phyloP scores from a whole-genome alignment of 2,888 invertebrate genomes.

The Mesoligia furuncula region DNA sequence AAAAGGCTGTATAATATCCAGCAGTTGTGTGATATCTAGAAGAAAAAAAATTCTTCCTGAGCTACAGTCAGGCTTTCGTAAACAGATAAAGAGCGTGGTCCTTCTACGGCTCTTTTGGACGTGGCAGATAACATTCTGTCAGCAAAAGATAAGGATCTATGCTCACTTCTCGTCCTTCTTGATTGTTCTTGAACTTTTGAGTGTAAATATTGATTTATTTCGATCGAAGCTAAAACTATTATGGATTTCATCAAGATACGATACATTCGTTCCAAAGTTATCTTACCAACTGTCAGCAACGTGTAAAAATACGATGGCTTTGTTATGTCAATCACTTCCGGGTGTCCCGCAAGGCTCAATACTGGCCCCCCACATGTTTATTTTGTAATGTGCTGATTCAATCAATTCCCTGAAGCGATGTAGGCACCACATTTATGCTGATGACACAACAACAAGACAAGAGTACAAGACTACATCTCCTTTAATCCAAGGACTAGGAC shows the following conservation, averaged over 20 bases:
- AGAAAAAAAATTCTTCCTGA: background rate
- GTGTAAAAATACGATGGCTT: background rate
- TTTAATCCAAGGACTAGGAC: background rate
- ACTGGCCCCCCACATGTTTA: background rate
- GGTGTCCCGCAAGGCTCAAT: constrained; percentile 2
- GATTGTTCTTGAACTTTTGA: background rate
- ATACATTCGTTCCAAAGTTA: background rate
- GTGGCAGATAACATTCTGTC: background rate
- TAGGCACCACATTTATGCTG: constrained; percentile 2
- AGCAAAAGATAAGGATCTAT: background rate
- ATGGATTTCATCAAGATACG: background rate
- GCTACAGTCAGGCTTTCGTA: background rate
- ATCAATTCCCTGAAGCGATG: background rate
- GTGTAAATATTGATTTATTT: background rate
- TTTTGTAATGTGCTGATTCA: constrained; percentile 4
- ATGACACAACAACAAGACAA: no score
- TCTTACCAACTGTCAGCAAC: background rate
- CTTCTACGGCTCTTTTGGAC: background rate
- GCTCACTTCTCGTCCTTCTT: background rate
- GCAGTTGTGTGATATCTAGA: background rate
- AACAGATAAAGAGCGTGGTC: background rate
- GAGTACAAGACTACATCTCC: background rate
- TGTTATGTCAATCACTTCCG: background rate
- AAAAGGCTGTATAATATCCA: background rate
- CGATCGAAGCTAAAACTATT: background rate